Conservation (phyloP, 2,797 vertebrate species). For the Merluccius polli region DNA sequence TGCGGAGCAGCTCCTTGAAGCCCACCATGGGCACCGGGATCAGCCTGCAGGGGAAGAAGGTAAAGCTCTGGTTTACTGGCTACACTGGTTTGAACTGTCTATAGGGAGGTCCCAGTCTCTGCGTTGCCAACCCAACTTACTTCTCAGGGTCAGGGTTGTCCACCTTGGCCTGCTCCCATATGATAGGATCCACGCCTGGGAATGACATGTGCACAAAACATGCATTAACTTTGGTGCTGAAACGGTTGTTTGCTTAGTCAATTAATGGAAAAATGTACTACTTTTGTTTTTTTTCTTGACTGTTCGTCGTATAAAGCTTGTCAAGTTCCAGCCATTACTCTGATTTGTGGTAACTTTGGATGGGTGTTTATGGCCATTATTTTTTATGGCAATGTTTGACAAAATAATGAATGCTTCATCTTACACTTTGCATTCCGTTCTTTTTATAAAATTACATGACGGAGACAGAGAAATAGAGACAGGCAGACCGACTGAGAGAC, state of each 20-base stretch:
- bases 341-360: too few relatives aligned
- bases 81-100: background rate
- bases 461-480: background rate
- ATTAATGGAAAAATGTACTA: too few relatives aligned
- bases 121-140: slow-evolving; percentile 65
- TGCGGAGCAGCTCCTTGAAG: slow-evolving; percentile 90
- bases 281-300: too few relatives aligned
- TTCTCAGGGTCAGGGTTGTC: slow-evolving; percentile 97
- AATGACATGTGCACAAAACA: slow-evolving; percentile 11
- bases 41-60: slow-evolving; percentile 70
- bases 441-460: background rate
- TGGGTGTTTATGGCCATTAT: background rate
- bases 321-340: too few relatives aligned
- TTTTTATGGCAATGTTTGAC: background rate
- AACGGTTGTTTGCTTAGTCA: too few relatives aligned
- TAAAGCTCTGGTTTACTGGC: background rate
- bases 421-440: background rate
- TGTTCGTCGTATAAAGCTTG: too few relatives aligned
- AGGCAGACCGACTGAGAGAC: background rate
- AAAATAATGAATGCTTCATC: too few relatives aligned
- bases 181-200: slow-evolving; percentile 94
- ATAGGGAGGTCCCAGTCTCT: background rate
- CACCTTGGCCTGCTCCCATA: slow-evolving; percentile 98
- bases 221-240: background rate
- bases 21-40: slow-evolving; percentile 98